Evolutionary conservation across 2,113 vertebrate genomes (phyloP).

Genomic region (Desmodus rotundus): DNA sequence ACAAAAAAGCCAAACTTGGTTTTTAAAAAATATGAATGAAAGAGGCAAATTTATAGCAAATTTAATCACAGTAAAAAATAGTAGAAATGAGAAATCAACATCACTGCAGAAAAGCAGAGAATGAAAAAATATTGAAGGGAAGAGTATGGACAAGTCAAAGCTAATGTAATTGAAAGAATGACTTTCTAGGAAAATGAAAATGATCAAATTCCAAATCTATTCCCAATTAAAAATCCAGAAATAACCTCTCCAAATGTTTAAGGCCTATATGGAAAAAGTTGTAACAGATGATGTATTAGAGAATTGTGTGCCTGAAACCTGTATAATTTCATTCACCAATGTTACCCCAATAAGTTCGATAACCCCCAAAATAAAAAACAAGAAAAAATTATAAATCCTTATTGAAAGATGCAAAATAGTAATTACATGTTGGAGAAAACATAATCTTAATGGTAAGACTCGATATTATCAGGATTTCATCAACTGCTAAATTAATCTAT

Average conservation of each 20-base stretch:
- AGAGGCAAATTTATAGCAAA: background rate
- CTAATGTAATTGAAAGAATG: background rate
- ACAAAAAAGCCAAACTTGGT: background rate
- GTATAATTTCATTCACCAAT: background rate
- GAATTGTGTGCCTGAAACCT: background rate
- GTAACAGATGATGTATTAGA: background rate
- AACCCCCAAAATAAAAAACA: background rate
- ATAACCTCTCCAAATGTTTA: background rate
- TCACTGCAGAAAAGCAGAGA: background rate
- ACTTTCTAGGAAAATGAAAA: background rate
- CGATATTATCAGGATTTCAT: background rate
- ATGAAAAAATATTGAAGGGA: background rate
- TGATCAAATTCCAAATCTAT: background rate
- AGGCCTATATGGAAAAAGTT: background rate
- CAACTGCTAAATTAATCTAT: background rate
- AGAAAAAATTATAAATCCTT: background rate
- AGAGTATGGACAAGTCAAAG: background rate
- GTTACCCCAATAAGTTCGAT: background rate
- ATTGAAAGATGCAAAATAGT: background rate
- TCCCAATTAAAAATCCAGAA: background rate
- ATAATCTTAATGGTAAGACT: background rate
- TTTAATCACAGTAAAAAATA: background rate
- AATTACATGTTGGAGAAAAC: background rate
- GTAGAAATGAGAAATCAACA: background rate
- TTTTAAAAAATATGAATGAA: background rate